phyloP scores from a whole-genome alignment of 2,113 vertebrate genomes.

The Embiotoca jacksoni region DNA sequence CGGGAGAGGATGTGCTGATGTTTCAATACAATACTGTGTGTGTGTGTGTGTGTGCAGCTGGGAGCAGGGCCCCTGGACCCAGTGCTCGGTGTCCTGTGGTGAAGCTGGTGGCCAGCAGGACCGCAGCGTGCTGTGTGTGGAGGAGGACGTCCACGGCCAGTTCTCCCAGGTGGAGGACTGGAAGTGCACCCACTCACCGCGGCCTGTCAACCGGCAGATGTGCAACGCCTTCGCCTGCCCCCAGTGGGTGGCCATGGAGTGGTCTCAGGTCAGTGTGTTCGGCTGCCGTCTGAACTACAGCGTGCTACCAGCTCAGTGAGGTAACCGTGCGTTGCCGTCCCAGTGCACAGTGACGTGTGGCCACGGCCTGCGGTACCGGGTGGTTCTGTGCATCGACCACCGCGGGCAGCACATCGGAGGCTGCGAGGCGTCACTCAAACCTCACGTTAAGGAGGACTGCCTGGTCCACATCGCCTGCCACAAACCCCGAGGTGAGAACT shows the following conservation, averaged over 20 bases:
- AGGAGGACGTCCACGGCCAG: conserved; percentile 91
- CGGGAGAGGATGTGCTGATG: too few relatives aligned
- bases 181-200: conserved; percentile 94
- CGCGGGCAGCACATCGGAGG: conserved; percentile 92
- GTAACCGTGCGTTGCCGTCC: not conserved
- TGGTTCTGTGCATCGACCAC: conserved; percentile 93
- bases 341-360: conserved; percentile 96
- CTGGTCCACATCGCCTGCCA: conserved; percentile 90
- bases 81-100: conserved; percentile 92
- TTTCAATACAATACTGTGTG: not conserved
- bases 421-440: conserved; percentile 88
- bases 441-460: conserved; percentile 95
- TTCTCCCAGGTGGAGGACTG: conserved; percentile 92
- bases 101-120: conserved; percentile 88
- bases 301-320: not conserved
- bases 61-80: conserved; percentile 96
- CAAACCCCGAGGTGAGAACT: conserved; percentile 89
- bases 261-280: conserved; percentile 90
- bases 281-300: not conserved
- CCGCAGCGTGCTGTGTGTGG: conserved; percentile 91
- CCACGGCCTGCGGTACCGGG: conserved; percentile 91
- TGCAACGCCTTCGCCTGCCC: conserved; percentile 94
- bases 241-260: conserved; percentile 95
- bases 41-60: conserved; percentile 82
- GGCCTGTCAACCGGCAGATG: conserved; percentile 87